Evolutionary conservation across 2,113 vertebrate genomes (phyloP), one percentile per base, ranked within the genome.

Genomic region (Centropus unirufus): DNA sequence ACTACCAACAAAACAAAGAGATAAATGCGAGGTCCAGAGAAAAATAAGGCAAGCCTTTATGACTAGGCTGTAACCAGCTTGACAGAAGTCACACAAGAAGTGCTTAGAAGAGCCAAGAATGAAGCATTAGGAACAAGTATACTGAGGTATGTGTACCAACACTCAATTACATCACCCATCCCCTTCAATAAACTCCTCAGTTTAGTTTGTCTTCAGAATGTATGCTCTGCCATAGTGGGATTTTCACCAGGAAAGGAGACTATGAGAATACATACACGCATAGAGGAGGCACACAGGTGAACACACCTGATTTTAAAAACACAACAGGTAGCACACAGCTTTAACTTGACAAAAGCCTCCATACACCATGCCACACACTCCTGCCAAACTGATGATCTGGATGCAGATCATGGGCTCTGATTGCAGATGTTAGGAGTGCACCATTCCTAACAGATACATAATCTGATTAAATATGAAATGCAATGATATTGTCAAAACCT

Each of bases 401-500:
- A 97, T 98, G 94, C 95, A 44, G 52, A 97, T 97, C 90, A 95
- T 90, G 92, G 87, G 86, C 86, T 97, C 94, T 91, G 90, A 95
- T 95, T 98, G 95, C 97, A 98, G 97, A 98, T 97, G 97, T 97
- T 96, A 92, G 92, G 92, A 96, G 93, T 47, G 93, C 96, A 97
- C 96, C 94, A 88, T 97, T 94, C 89, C 97, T 97, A 98, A 98
- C 97, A 97, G 97, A 98, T 98, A 97, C 94, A 95, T 98, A 98
- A 98, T 98, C 97, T 97, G 96, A 98, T 98, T 98, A 98, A 98
- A 98, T 97, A 97, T 93, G 95, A 97, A 98, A 97, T 95, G 97
- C 93, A 97, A 96, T 97, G 97, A 98, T 98, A 97, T 96, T 98
- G 98, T 98, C 98, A 98, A 98, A 98, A 97, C 78, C 92, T 91